phyloP scores from a whole-genome alignment of 2,113 vertebrate species.

The Sisor rabdophorus region DNA sequence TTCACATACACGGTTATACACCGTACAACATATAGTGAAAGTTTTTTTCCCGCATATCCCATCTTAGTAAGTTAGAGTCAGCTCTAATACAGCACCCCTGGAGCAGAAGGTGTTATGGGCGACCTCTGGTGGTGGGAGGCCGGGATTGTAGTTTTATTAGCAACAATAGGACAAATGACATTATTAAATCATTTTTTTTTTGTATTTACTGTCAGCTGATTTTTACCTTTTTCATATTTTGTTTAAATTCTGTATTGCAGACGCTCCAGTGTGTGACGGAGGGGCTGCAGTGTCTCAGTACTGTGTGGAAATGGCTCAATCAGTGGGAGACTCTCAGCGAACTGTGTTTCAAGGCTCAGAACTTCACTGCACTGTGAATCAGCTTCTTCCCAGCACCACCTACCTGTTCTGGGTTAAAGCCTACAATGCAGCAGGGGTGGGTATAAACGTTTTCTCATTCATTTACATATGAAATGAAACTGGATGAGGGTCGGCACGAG shows the following conservation, averaged over 20 bases:
- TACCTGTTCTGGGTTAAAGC: constrained; percentile 72
- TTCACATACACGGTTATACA: too few relatives aligned
- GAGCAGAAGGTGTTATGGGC: too few relatives aligned
- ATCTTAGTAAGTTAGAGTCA: too few relatives aligned
- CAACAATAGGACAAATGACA: background rate
- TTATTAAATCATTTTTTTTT: background rate
- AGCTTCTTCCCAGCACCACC: constrained; percentile 63
- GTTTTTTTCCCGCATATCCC: too few relatives aligned
- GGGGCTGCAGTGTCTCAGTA: constrained; percentile 61
- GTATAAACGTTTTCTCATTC: background rate
- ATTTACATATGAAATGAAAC: too few relatives aligned
- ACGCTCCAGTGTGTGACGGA: constrained; percentile 57
- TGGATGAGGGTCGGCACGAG: too few relatives aligned
- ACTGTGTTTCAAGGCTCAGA: constrained; percentile 61
- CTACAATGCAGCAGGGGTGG: constrained; percentile 66
- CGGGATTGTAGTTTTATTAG: too few relatives aligned
- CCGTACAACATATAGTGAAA: too few relatives aligned
- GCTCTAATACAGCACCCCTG: too few relatives aligned
- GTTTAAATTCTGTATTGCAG: constrained; percentile 52
- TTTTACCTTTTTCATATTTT: background rate
- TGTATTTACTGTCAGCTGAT: background rate
- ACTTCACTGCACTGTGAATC: constrained; percentile 55
- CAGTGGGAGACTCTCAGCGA: constrained; percentile 50
- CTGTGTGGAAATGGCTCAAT: constrained; percentile 61
- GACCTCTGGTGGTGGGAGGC: too few relatives aligned